Evolutionary conservation across 2,797 vertebrate species (phyloP), one percentile per base, ranked within the genome.

Genomic region (Miichthys miiuy): DNA sequence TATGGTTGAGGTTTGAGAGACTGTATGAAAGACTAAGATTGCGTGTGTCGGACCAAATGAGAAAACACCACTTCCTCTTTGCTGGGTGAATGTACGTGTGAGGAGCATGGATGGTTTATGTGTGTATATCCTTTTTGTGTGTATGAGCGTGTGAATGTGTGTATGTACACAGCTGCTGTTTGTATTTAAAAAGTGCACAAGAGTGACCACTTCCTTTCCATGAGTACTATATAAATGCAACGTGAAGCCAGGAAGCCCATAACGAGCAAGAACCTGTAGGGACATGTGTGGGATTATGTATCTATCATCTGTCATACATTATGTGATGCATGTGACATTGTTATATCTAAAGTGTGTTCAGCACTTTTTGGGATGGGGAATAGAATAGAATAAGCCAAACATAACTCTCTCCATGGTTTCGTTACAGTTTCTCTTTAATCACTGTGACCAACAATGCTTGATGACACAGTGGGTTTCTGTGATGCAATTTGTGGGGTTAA

Each of bases 11-110:
- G 89, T 89, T 77, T 86, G 80, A 84, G 72, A 75, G 63, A 65
- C 80, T 81, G 57, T 82, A 77, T 80, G 84, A 80, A 79, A 87
- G 79, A 85, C 79, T 72, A 79, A 79, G 82, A 81, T 89, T 88
- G 92, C 91, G 87, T 93, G 92, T 82, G 89, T 75, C 60, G 80
- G 83, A 83, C 79, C 73, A 89, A 86, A 87, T 86, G 82, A 90
- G 78, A 90, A 89, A 90, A 92, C 90, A 91, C 89, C 83, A 91
- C 92, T 94, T 95, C 93, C 92, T 90, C 82, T 86, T 89, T 77
- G 81, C 69, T 72, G 73, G 52, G 48, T 75, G 84, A 89, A 72
- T 80, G 75, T 92, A 78, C 84, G 88, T 91, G 91, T 91, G 82
- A 90, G 71, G 72, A 75, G 76, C 69, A 51, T 47, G 63, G 72